Evolutionary conservation across 2,888 invertebrate genomes (phyloP).

Genomic region (Leptinotarsa tumamoca): DNA sequence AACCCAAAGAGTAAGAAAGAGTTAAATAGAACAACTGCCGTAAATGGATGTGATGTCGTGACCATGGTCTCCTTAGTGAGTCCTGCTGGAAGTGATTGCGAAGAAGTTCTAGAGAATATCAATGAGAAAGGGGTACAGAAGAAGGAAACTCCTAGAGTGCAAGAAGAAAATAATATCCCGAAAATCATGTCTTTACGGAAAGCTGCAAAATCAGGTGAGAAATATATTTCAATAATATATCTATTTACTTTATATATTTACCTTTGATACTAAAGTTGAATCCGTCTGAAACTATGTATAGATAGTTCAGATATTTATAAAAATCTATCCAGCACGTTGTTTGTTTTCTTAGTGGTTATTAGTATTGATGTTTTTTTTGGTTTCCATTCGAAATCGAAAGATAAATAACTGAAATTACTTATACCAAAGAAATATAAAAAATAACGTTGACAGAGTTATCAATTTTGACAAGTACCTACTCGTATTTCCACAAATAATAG

Average conservation of each 20-base stretch:
- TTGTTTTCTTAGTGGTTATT: too few species aligned
- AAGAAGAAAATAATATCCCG: slow-evolving; percentile 47
- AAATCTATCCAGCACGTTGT: too few species aligned
- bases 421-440: too few species aligned
- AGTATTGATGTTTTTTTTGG: too few species aligned
- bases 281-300: background rate
- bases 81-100: slow-evolving; percentile 75
- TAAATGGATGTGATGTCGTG: slow-evolving; percentile 67
- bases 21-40: slow-evolving; percentile 52
- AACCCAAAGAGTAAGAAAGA: slow-evolving; percentile 48
- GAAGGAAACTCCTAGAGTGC: slow-evolving; percentile 42
- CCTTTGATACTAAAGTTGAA: background rate
- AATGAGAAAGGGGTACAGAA: slow-evolving; percentile 39
- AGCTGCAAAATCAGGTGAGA: slow-evolving; percentile 64
- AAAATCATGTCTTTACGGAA: slow-evolving; percentile 61
- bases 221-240: background rate
- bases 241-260: background rate
- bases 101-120: slow-evolving; percentile 62
- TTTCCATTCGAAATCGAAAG: too few species aligned
- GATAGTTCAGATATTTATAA: too few species aligned
- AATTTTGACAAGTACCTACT: too few species aligned
- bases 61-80: slow-evolving; percentile 78
- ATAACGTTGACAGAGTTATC: too few species aligned
- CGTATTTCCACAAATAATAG: too few species aligned
- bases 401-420: too few species aligned